Evolutionary conservation across 2,797 vertebrate species (phyloP).

Genomic region (Zenarchopterus dispar): DNA sequence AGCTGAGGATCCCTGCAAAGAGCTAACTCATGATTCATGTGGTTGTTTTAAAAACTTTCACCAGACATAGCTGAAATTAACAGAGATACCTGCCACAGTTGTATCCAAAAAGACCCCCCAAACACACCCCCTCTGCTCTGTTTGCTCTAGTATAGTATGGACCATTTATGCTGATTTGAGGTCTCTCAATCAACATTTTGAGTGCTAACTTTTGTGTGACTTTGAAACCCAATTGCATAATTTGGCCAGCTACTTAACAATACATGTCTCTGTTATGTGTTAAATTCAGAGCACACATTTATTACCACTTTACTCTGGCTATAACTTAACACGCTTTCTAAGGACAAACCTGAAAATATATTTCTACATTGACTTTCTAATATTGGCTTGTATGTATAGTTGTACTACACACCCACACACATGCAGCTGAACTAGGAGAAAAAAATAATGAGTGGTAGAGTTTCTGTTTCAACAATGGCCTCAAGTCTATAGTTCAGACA

Average conservation of each 20-base stretch:
- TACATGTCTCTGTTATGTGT: too few relatives aligned
- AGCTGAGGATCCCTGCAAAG: not conserved
- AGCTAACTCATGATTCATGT: not conserved
- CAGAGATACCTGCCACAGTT: not conserved
- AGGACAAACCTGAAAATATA: not conserved
- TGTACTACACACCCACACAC: not conserved
- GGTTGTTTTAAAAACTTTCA: not conserved
- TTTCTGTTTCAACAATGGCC: conserved; percentile 44
- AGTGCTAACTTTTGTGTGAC: too few relatives aligned
- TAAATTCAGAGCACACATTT: too few relatives aligned
- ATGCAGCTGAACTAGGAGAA: conserved; percentile 20
- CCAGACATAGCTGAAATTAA: not conserved
- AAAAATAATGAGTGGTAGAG: conserved; percentile 19
- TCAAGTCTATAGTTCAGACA: conserved; percentile 52
- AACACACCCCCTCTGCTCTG: too few relatives aligned
- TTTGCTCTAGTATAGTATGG: too few relatives aligned
- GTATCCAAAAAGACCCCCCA: not conserved
- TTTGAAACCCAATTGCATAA: too few relatives aligned
- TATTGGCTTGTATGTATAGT: not conserved
- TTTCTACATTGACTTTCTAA: not conserved
- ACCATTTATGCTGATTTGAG: too few relatives aligned
- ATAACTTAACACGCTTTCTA: not conserved
- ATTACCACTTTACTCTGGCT: too few relatives aligned
- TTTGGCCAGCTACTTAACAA: too few relatives aligned
- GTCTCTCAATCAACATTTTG: too few relatives aligned